Evolutionary conservation across 2,797 vertebrate species (phyloP).

Genomic region (Thamnophis elegans): DNA sequence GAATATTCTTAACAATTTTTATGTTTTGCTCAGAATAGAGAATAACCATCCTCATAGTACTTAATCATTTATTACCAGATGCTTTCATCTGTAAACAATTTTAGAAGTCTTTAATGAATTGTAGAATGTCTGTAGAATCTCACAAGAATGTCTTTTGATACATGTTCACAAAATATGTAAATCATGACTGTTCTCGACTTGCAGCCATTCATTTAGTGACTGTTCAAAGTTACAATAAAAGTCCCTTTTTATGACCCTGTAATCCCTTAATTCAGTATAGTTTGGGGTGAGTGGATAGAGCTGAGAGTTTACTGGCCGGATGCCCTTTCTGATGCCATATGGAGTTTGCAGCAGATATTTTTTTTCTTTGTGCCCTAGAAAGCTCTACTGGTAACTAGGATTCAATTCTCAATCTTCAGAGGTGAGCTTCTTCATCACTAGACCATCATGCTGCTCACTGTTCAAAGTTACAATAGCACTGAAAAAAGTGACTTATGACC

Average conservation of each 20-base stretch:
- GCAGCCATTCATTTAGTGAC: background rate
- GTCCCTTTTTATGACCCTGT: background rate
- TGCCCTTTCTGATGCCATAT: background rate
- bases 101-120: background rate
- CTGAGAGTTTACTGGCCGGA: background rate
- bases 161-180: background rate
- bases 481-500: background rate
- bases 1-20: background rate
- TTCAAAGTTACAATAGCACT: background rate
- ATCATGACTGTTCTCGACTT: background rate
- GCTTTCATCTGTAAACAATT: background rate
- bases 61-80: background rate
- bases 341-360: background rate
- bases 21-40: background rate
- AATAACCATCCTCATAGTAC: accelerated
- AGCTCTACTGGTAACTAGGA: background rate
- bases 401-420: background rate
- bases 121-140: background rate
- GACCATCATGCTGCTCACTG: background rate
- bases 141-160: background rate
- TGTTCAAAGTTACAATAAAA: background rate
- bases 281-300: background rate
- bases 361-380: background rate
- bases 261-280: background rate
- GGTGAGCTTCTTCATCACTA: background rate